Conservation (phyloP, 2,797 vertebrate species). For the Premnoplex brunnescens region DNA sequence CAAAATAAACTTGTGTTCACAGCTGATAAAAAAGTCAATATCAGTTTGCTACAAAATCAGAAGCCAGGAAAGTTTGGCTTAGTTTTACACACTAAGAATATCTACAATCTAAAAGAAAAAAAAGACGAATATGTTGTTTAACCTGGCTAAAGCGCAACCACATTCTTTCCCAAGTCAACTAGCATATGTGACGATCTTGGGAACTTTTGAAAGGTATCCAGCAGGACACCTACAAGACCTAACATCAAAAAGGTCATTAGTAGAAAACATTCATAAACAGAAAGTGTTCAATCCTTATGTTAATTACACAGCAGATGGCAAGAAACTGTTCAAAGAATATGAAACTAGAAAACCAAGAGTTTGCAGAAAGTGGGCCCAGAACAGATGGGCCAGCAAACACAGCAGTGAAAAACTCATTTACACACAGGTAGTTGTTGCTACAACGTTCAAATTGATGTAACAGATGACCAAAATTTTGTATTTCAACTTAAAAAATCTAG, state of each 20-base stretch:
- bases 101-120: neutral
- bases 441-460: neutral
- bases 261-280: neutral
- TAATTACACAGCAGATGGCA: neutral
- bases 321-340: neutral
- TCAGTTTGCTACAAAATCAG: neutral
- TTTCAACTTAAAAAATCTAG: neutral
- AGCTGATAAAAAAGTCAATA: neutral
- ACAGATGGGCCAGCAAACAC: neutral
- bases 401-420: neutral
- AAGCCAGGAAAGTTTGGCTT: neutral
- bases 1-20: neutral
- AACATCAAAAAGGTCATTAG: neutral
- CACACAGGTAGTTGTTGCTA: neutral
- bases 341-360: neutral
- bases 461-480: neutral
- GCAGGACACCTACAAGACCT: neutral
- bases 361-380: neutral
- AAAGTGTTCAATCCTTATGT: neutral
- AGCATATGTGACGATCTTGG: neutral
- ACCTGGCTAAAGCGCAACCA: neutral
- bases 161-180: neutral
- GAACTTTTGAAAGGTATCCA: neutral
- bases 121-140: neutral
- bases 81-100: neutral